Percentiles rank a stretch among this genome's conserved stretches.
phyloP scores from a whole-genome alignment of 2,888 invertebrate species.

The Mycogona germanica region DNA sequence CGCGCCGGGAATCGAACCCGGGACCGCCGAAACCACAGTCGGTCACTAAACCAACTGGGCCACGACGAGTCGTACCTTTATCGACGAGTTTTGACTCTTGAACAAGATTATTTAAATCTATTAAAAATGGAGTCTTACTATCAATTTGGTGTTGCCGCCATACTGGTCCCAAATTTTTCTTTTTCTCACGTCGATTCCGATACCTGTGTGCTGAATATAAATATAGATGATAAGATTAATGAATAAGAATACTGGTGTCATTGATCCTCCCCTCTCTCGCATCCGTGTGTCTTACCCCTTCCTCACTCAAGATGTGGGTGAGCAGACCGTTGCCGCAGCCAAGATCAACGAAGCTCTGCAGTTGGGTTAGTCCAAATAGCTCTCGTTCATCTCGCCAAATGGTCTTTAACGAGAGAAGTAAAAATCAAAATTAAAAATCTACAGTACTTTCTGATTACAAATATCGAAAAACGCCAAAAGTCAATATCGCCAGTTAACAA shows the following conservation, averaged over 20 bases:
- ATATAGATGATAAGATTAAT: conserved; percentile 3
- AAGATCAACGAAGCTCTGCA: conserved; percentile 71
- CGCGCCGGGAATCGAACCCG: no score
- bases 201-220: conserved; percentile 44
- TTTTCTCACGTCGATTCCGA: conserved; percentile 70
- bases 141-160: conserved; percentile 44
- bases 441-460: no score
- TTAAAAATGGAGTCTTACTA: conserved; percentile 39
- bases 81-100: neutral
- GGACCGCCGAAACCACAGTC: no score
- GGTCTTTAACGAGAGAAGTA: conserved; percentile 33
- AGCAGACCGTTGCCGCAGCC: conserved; percentile 97
- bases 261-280: neutral
- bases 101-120: neutral
- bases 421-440: no score
- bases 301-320: conserved; percentile 67
- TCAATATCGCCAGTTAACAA: no score
- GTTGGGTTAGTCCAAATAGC: conserved; percentile 32
- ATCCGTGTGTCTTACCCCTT: conserved; percentile 46
- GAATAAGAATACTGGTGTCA: neutral
- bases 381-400: conserved; percentile 55
- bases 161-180: conserved; percentile 79
- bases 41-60: no score
- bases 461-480: no score
- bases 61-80: no score